These are phyloP conservation scores for Belgica antarctica DNA, from an alignment of 2,888 invertebrate genomes.

Conservation along the genomic window DNA sequence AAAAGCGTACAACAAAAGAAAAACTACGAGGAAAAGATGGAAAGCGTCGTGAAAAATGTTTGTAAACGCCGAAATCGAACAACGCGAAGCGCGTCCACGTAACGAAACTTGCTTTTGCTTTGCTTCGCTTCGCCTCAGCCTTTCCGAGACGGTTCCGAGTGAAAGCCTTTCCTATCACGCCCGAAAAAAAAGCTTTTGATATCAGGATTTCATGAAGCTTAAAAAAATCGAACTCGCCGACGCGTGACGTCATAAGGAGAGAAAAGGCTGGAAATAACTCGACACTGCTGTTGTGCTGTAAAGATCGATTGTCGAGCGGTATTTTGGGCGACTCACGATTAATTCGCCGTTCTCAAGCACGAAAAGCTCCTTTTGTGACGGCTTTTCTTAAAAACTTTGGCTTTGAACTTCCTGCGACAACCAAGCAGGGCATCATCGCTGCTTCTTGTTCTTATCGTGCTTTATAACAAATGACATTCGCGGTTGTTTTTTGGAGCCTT, in stretches of 20 bases:
- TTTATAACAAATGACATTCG: neutral
- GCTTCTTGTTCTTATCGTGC: neutral
- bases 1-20: neutral
- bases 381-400: too few species aligned
- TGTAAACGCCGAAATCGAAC: constrained; percentile 12
- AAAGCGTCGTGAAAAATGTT: constrained; percentile 10
- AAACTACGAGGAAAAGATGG: neutral
- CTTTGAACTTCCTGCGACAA: constrained; percentile 7
- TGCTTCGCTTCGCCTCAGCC: neutral
- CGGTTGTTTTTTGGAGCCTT: neutral
- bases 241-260: neutral
- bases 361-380: too few species aligned
- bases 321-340: neutral
- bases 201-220: constrained; percentile 22
- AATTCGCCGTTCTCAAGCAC: too few species aligned
- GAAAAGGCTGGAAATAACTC: neutral
- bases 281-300: too few species aligned
- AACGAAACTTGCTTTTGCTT: neutral
- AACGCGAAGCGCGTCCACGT: too few species aligned
- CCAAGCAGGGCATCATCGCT: neutral
- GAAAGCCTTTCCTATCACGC: neutral
- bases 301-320: neutral
- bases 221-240: neutral
- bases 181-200: constrained; percentile 5
- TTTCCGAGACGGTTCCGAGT: neutral